A percentile compares a stretch with the other conserved stretches of the same genome.
phyloP scores from a whole-genome alignment of 2,888 invertebrate species.

The Eurytoma adleriae region DNA sequence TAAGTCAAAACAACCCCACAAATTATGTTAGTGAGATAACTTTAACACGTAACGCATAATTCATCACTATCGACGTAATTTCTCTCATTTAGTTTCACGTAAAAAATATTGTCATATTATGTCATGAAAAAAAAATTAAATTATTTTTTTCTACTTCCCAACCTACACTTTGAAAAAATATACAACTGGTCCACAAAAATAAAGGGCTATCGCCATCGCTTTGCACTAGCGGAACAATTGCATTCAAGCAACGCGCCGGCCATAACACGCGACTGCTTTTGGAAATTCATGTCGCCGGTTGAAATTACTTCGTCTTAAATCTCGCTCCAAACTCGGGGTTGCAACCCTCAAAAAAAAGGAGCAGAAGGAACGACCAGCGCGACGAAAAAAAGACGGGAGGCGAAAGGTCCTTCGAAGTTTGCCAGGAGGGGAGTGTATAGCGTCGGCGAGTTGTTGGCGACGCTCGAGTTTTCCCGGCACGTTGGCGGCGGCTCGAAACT shows the following conservation, averaged over 20 bases:
- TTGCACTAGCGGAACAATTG: neutral
- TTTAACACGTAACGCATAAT: too few relatives aligned
- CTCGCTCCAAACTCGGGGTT: neutral
- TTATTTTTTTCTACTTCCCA: too few relatives aligned
- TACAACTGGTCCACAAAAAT: too few relatives aligned
- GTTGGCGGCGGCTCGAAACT: conserved; percentile 32
- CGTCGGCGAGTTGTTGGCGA: conserved; percentile 15
- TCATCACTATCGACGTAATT: too few relatives aligned
- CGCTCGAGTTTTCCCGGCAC: conserved; percentile 43
- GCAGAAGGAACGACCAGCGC: neutral
- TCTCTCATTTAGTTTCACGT: too few relatives aligned
- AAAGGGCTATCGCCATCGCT: neutral
- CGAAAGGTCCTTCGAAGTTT: conserved; percentile 35
- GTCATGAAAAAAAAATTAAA: too few relatives aligned
- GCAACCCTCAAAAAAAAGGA: conserved; percentile 2
- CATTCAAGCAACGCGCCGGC: neutral
- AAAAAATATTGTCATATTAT: too few relatives aligned
- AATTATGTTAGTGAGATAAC: too few relatives aligned
- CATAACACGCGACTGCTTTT: neutral
- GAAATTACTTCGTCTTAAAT: conserved; percentile 28
- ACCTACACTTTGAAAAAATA: too few relatives aligned
- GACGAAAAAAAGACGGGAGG: neutral
- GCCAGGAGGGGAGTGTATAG: neutral
- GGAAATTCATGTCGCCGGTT: conserved; percentile 18
- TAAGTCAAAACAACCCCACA: too few relatives aligned